Evolutionary conservation across 2,797 vertebrate genomes (phyloP).

Genomic region (Enteromius trimaculatus): DNA sequence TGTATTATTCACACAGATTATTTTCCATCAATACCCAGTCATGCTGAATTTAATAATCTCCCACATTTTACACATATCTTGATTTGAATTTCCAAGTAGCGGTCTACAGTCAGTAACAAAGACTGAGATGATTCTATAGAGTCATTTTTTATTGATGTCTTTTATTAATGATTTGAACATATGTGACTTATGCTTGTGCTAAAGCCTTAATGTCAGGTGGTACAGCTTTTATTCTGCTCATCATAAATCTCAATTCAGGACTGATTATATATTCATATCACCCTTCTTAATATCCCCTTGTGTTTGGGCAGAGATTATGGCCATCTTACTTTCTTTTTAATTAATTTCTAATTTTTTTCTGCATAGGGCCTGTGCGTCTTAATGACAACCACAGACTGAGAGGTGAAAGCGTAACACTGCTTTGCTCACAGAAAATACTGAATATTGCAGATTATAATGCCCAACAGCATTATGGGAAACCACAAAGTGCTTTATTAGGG

Average conservation of each 20-base stretch:
- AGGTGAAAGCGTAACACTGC: not conserved
- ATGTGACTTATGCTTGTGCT: not conserved
- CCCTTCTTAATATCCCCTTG: not conserved
- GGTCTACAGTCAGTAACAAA: not conserved
- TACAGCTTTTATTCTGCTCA: not conserved
- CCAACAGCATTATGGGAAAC: constrained; percentile 2
- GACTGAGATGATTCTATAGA: not conserved
- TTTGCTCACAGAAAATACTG: not conserved
- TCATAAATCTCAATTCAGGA: constrained; percentile 15
- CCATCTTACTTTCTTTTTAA: not conserved
- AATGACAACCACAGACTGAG: not conserved
- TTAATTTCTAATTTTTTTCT: not conserved
- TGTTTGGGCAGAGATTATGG: not conserved
- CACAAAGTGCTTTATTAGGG: constrained; percentile 4
- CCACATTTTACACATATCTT: not conserved
- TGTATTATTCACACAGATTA: not conserved
- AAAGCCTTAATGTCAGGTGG: not conserved
- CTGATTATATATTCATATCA: not conserved
- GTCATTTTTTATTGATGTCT: not conserved
- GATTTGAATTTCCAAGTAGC: not conserved
- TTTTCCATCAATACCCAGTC: not conserved
- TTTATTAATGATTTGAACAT: constrained; percentile 24
- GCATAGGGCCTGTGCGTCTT: not conserved
- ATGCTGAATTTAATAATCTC: not conserved
- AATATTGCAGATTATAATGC: not conserved